Base-by-base conservation (phyloP, 2,888 invertebrate species). In the Pseudoips prasinana region DNA sequence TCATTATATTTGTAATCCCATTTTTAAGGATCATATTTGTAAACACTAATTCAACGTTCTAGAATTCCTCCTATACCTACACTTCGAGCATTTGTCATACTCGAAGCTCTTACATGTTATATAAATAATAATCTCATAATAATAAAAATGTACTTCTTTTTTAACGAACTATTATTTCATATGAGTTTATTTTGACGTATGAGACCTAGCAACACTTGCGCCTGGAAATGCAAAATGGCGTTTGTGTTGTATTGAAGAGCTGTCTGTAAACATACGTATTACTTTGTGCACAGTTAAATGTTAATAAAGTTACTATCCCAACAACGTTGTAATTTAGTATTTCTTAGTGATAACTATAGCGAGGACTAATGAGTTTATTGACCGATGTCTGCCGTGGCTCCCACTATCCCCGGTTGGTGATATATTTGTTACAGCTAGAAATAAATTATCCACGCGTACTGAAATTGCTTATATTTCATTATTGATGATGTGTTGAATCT, bases 361-460 rank as follows among this genome's bases (percentile, higher is more conserved):
- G 81, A 76, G 76, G 67, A 83, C 87, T 84, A 66, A 88, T 88
- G 87, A 85, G 77, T 85, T 84, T 86, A 73, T 73, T 84, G 85
- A 86, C 88, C 73, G 85, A 88, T 88, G 88, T 88, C 88, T 87
- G 81, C 88, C 85, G 79, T 88, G 83, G 88, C 88, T 77, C 85
- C 87, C 74, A 87, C 75, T 84, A 85, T 88, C 79, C 84, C 88
- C 86, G 88, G 88, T 88, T 75, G 48, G 86, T 84, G 58, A 52
- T 43, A 7, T 36, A 44, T 47, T 43, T 40, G 30, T 38, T 39
- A 18, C 26, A 25, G 22, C 30, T 22, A 25, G 22, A 22, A 7
- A 1, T 1, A 10, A 4, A n/a, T 11, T 32, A 26, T 25, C 22
- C 28, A 29, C 25, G 32, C 25, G 9, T 29, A 28, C n/a, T 11